Percentiles rank a stretch among this genome's conserved stretches.
phyloP scores from a whole-genome alignment of 2,797 vertebrate species.

The Linurgus olivaceus region DNA sequence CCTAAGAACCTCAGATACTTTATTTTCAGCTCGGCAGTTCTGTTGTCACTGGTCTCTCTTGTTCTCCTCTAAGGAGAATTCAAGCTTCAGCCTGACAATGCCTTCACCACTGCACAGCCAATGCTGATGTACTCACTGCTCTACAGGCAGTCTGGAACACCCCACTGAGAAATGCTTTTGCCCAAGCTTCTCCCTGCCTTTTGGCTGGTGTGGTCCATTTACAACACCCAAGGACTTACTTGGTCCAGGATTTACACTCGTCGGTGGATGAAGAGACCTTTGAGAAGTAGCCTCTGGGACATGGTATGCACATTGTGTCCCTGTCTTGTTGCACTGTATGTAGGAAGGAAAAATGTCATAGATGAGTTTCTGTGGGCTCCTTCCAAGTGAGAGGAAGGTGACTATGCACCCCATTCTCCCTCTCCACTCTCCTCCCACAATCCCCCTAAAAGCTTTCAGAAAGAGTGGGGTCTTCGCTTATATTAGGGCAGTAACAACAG shows the following conservation, averaged over 20 bases:
- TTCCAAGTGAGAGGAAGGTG: not conserved
- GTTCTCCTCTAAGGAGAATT: not conserved
- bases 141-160: not conserved
- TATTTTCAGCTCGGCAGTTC: not conserved
- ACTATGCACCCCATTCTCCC: not conserved
- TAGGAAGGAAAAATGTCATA: not conserved
- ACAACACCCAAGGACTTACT: slow-evolving; percentile 79
- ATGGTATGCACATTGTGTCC: slow-evolving; percentile 74
- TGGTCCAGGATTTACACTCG: slow-evolving; percentile 87
- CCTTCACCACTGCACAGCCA: not conserved
- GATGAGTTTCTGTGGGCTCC: not conserved
- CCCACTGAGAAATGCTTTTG: not conserved
- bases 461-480: not conserved
- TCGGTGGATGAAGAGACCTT: slow-evolving; percentile 71
- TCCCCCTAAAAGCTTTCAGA: not conserved
- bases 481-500: not conserved
- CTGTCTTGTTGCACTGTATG: slow-evolving; percentile 75
- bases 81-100: not conserved
- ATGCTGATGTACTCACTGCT: not conserved
- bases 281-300: slow-evolving; percentile 86
- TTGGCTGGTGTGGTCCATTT: not conserved
- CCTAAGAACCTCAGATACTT: not conserved
- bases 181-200: not conserved
- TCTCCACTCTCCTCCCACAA: not conserved
- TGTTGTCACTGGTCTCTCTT: not conserved